These are phyloP conservation scores for Ovibos moschatus DNA, from an alignment of 2,113 vertebrate species.

Conservation along the genomic window DNA sequence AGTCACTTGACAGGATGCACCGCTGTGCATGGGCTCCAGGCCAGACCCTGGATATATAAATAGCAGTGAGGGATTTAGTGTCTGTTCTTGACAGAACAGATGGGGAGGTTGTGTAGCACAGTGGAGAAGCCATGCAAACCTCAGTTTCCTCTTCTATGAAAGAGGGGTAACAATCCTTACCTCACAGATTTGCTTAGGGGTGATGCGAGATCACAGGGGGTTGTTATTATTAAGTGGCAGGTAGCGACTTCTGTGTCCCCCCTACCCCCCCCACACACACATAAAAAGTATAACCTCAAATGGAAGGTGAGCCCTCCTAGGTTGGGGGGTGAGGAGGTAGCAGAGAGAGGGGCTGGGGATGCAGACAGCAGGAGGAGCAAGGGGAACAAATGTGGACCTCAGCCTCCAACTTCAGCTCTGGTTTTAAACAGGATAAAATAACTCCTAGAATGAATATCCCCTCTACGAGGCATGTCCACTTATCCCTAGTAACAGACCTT, in stretches of 20 bases:
- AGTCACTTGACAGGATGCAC: background rate
- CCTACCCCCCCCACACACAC: fast-evolving
- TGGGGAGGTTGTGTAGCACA: fast-evolving
- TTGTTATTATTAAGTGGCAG: background rate
- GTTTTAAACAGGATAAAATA: background rate
- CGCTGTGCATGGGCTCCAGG: background rate
- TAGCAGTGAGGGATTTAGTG: background rate
- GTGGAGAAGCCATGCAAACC: background rate
- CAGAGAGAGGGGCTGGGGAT: background rate
- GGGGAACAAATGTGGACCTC: fast-evolving
- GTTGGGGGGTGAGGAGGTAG: background rate
- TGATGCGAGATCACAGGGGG: background rate
- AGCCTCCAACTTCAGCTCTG: background rate
- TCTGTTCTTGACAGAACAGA: background rate
- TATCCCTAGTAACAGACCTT: background rate
- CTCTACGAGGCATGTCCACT: background rate
- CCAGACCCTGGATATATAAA: fast-evolving
- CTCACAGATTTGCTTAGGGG: background rate
- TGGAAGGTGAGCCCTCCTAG: background rate
- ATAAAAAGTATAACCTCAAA: background rate
- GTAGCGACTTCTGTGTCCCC: background rate
- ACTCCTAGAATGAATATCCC: background rate
- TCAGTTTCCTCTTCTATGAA: background rate
- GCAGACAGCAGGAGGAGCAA: background rate
- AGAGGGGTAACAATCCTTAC: background rate